Base-by-base conservation (phyloP, 2,797 vertebrate genomes). In the Podarcis siculus region DNA sequence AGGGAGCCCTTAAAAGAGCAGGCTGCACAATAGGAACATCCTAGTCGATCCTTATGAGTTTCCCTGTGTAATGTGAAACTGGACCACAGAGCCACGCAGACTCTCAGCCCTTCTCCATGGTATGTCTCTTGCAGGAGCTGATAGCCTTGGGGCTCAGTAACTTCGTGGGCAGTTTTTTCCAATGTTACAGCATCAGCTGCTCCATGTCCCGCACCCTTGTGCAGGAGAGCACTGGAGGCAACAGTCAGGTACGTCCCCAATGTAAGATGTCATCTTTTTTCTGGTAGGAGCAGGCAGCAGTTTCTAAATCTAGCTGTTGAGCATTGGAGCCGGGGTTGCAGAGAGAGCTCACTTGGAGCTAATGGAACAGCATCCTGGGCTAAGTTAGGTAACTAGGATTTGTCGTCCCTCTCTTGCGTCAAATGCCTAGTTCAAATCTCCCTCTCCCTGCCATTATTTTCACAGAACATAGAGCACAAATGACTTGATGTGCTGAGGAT, bases 141-240 rank as follows among this genome's bases (percentile, higher is more conserved):
- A 97, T 99, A 9, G 99, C 99, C 0, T 93, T 99, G 58, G 99
- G 99, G 86, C 94, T 99, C 93, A 98, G 97, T 95, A 99, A 99
- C 92, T 94, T 97, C 79, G 85, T 97, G 0, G 98, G 98, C 37
- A 98, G 98, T 23, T 97, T 99, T 94, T 99, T 99, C 95, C 98
- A 98, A 91, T 99, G 98, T 93, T 99, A 98, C 25, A 97, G 98
- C 23, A 98, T 99, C 90, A 98, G 98, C 89, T 97, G 98, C 83
- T 99, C 99, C 86, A 99, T 99, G 98, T 99, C 99, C 0, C 97
- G 99, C 75, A 98, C 98, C 94, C 97, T 99, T 75, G 97, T 99
- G 32, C 98, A 99, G 94, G 98, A 99, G 91, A 97, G 96, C 87
- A 98, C 99, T 0, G 99, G 99, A 64, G 99, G 98, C 30, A 98